Percentiles rank a stretch among this genome's conserved stretches.
These are phyloP conservation scores for Indri indri DNA, from an alignment of 2,113 vertebrate species.

Conservation along the genomic window DNA sequence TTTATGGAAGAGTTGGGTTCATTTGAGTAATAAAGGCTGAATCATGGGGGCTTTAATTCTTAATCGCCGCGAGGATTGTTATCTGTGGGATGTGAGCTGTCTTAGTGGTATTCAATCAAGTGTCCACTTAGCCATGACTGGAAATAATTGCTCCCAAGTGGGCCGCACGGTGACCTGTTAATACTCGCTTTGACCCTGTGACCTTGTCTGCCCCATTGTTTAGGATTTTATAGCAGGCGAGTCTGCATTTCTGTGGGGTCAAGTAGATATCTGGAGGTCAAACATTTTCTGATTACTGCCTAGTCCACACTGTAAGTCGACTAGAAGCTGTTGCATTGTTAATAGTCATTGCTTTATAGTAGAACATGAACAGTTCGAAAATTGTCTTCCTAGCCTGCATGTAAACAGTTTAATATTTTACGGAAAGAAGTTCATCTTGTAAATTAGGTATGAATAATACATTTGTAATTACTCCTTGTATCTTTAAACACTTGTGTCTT, in stretches of 20 bases:
- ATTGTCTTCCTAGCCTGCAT: constrained; percentile 84
- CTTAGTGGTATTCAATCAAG: constrained; percentile 99
- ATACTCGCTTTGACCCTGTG: constrained; percentile 96
- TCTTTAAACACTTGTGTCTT: constrained; percentile 89
- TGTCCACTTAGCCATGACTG: constrained; percentile 99
- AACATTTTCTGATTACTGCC: constrained; percentile 87
- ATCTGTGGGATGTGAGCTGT: constrained; percentile 98
- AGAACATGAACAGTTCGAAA: constrained; percentile 75
- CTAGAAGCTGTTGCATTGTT: constrained; percentile 75
- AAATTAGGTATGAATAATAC: constrained; percentile 90
- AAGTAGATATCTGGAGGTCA: constrained; percentile 92
- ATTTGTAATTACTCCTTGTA: constrained; percentile 87
- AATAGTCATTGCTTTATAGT: constrained; percentile 78
- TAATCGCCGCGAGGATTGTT: constrained; percentile 99
- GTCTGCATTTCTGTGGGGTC: constrained; percentile 92
- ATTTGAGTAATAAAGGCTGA: constrained; percentile 99
- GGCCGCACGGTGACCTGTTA: constrained; percentile 99
- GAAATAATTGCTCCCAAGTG: constrained; percentile 99
- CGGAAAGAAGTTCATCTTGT: constrained; percentile 87
- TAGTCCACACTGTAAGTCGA: constrained; percentile 79
- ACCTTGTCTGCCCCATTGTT: constrained; percentile 98
- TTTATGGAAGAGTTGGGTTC: constrained; percentile 99
- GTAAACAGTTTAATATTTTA: constrained; percentile 92
- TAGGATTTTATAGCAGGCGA: constrained; percentile 93
- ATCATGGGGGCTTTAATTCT: constrained; percentile 99